Percentiles rank a stretch among this genome's conserved stretches.
Evolutionary conservation across 2,888 invertebrate genomes (phyloP).

Genomic region (Drosophila vallismaia): DNA sequence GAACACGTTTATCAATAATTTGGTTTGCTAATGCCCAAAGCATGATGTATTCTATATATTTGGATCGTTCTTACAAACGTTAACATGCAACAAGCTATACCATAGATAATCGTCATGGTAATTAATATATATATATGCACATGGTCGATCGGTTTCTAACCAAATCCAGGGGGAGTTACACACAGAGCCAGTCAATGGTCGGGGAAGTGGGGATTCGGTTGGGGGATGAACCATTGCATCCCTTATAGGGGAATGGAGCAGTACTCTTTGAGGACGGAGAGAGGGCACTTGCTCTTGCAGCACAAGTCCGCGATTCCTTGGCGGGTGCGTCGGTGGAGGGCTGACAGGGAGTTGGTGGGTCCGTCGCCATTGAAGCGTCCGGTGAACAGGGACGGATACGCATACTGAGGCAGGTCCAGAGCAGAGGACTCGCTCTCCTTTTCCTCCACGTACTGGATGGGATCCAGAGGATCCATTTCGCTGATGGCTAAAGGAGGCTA

Average conservation of each 20-base stretch:
- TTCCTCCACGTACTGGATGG: constrained; percentile 61
- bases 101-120: constrained; percentile 9
- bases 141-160: constrained; percentile 9
- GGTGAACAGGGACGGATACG: constrained; percentile 31
- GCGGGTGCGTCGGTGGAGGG: constrained; percentile 58
- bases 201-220: background rate
- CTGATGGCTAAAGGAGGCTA: constrained; percentile 12
- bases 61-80: constrained; percentile 16
- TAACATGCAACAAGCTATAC: constrained; percentile 41
- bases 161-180: constrained; percentile 18
- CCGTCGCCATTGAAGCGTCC: constrained; percentile 47
- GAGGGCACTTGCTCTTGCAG: constrained; percentile 43
- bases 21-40: constrained; percentile 25
- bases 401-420: constrained; percentile 8
- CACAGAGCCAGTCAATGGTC: background rate
- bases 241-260: constrained; percentile 39
- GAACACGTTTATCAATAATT: too few species aligned
- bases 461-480: constrained; percentile 53
- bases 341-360: constrained; percentile 50
- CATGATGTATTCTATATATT: constrained; percentile 27
- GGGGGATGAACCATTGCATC: background rate
- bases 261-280: constrained; percentile 40
- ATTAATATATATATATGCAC: constrained; percentile 3
- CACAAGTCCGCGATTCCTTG: constrained; percentile 60
- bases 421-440: constrained; percentile 48